Evolutionary conservation across 2,797 vertebrate genomes (phyloP), one percentile per base, ranked within the genome.

Genomic region (Pampus argenteus): DNA sequence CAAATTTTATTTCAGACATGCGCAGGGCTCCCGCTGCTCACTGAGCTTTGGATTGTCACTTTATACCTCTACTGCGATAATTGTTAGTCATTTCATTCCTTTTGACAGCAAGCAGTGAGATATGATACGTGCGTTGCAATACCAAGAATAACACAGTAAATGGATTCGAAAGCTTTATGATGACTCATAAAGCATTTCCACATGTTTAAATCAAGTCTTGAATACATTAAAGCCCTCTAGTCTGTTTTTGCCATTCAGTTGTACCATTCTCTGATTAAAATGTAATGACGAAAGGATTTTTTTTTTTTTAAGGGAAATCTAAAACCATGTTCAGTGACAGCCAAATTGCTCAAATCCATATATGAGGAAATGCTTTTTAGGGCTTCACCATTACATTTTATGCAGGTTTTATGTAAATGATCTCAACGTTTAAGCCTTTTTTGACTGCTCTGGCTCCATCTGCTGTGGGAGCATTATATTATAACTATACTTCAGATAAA

Each of bases 401-500:
- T 23, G n/a, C 34, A 18, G 20, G 5, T 42, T 59, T 58, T 6
- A 44, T 61, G 15, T 22, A 34, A 14, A 9, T 60, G 17, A 3
- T 58, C 4, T 40, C 2, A 26, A 14, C 20, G 8, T 18, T 2
- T 0, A 8, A 44, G 9, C 9, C 17, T 63, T 23, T 47, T 2
- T 9, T 47, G 23, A 31, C 45, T 59, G 38, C 44, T 75, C 52
- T 71, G 62, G 82, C 80, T 59, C 86, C 82, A 81, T 74, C 86
- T 89, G 68, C 74, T 90, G 82, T 48, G 60, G 15, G 28, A 74
- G 11, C 2, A 1, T 22, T 49, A 67, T 6, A 1, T 22, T 49
- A 67, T 6, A 85, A 77, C 62, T 78, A 44, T 34, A 9, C 17
- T 14, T 29, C 4, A 26, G 10, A 10, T 58, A 14, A 2, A 45